Percentiles rank a stretch among this genome's conserved stretches.
phyloP scores from a whole-genome alignment of 1,140 invertebrate species.

The Zeugodacus cucurbitae region DNA sequence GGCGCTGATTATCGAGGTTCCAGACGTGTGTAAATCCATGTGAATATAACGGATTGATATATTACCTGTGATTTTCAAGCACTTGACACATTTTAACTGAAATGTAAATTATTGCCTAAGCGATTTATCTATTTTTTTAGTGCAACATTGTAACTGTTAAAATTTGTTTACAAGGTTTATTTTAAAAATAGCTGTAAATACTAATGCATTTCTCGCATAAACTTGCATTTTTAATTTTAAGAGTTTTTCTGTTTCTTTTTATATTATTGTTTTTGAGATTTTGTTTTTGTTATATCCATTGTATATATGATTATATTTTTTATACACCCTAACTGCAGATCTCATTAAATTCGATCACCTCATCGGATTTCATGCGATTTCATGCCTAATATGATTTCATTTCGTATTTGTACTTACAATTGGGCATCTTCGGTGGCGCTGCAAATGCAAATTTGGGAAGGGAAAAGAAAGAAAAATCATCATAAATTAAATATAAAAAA shows the following conservation, averaged over 20 bases:
- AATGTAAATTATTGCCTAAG: no score
- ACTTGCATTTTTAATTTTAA: background rate
- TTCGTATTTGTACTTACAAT: conserved; percentile 13
- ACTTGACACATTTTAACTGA: background rate
- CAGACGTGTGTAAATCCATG: background rate
- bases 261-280: background rate
- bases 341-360: background rate
- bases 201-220: background rate
- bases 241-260: background rate
- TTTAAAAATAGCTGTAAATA: background rate
- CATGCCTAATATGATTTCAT: background rate
- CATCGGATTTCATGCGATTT: background rate
- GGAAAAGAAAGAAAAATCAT: background rate
- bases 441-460: background rate
- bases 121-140: background rate
- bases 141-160: no score
- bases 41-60: background rate
- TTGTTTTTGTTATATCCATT: background rate
- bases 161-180: background rate
- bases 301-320: background rate
- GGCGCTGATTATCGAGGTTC: background rate
- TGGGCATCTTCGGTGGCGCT: background rate
- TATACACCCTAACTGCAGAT: background rate
- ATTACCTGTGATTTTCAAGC: background rate
- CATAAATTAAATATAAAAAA: conserved; percentile 6